Base-by-base conservation (phyloP, 1,140 invertebrate genomes). In the Caenorhabditis elegans region DNA sequence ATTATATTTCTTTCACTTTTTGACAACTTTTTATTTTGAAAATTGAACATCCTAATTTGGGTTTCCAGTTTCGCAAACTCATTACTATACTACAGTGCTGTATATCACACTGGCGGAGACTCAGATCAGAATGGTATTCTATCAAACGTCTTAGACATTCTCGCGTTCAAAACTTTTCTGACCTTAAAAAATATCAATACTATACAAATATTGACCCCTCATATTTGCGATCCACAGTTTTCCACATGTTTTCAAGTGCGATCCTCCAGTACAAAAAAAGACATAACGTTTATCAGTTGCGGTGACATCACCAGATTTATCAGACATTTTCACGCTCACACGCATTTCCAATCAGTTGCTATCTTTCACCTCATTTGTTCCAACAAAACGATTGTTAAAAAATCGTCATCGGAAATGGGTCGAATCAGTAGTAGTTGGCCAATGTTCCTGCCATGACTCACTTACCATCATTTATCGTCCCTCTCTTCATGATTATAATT, bases 371-470 rank as follows among this genome's bases (percentile, higher is more conserved):
- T 22, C 13, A 8, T 17, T 22, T 24, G 17, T 13, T 17, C 19
- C 5, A 60, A 60, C 53, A 31, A 31, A 60, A 60, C 26, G 53
- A 60, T 60, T 31, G 53, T 60, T 31, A 60, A 60, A 31, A 26
- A 34, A 60, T 31, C 53, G 53, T 60, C 53, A 60, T 60, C 26
- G 53, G 53, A 60, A 60, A 60, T 60, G 53, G 53, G 53, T 60
- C 53, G 53, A n/a, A 60, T 60, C 53, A 60, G 53, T 31, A 60
- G 53, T 26, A 53, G 49, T 53, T 26, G 49, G 19, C 26, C 8
- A 26, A 51, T 60, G 53, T 60, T 60, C 53, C 53, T 60, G 53
- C 47, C 53, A 60, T 60, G 53, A 60, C 53, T 60, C 53, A 60
- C 28, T 60, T 60, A 60, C 53, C 28, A 28, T 10, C 53, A 60